Evolutionary conservation across 1,140 invertebrate genomes (phyloP), one percentile per base, ranked within the genome.

Genomic region (Aphaenogaster rudis): DNA sequence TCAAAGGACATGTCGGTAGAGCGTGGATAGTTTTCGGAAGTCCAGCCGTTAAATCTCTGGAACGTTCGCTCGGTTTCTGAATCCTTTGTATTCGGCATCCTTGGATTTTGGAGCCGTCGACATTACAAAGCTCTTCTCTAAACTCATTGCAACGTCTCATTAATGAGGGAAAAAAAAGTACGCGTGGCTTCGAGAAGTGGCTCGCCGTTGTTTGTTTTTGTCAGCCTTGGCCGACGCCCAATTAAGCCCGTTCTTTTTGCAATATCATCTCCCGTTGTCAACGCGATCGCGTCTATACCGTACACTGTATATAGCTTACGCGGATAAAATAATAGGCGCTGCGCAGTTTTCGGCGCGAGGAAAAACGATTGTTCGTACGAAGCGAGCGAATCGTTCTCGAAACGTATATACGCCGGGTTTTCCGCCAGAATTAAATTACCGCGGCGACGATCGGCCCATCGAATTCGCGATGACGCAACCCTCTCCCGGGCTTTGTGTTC

Each of bases 221-320:
- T 39, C 77, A 42, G 15, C 21, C 54, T 90, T 91, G 90, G 89
- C 89, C 39, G 3, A 15, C 52, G 79, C 64, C 87, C 90, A 91
- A 91, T 91, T 81, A 85, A 64, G 33, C 42, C 54, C 17, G 48
- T 50, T 72, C 80, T 87, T 86, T 91, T 87, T 69, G 90, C 74
- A 61, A 71, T 48, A 88, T 87, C 69, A 48, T 59, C 21, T 48
- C 39, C 13, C 45, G 52, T 74, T 45, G 48, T 69, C 69, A 57
- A 15, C n/a, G 36, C 13, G 36, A 39, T 36, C 59, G 39, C 28
- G 42, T n/a, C 7, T 52, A 39, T 54, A 61, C 2, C 5, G 21
- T 9, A 3, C 11, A 21, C 84, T 81, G 42, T 28, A n/a, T 69
- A 48, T 21, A 33, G 45, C 21, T 69, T 15, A 13, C 15, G 6